Percentiles rank a stretch among this genome's conserved stretches.
These are phyloP conservation scores for Cinclus cinclus DNA, from an alignment of 2,113 vertebrate species.

Conservation along the genomic window DNA sequence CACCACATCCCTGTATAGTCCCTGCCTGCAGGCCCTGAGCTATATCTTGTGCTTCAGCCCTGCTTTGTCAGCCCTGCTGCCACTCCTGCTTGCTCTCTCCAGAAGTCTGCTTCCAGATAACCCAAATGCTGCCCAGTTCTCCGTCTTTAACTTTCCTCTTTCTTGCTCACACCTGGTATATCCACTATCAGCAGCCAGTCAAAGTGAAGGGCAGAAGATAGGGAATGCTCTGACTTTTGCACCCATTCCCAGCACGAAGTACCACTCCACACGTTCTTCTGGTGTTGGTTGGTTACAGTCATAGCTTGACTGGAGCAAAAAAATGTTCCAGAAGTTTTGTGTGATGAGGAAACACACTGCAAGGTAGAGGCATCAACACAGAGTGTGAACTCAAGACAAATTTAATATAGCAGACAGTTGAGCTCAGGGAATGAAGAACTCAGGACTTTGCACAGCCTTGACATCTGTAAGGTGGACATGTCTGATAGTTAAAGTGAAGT, in stretches of 20 bases:
- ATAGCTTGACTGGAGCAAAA: not conserved
- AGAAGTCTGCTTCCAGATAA: not conserved
- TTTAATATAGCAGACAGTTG: not conserved
- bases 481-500: not conserved
- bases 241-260: rapidly evolving
- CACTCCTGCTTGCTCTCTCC: not conserved
- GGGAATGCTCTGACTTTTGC: not conserved
- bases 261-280: not conserved
- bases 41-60: not conserved
- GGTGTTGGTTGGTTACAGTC: not conserved
- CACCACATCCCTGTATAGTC: rapidly evolving
- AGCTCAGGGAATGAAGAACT: not conserved
- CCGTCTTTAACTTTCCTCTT: not conserved
- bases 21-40: not conserved
- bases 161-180: not conserved
- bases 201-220: not conserved
- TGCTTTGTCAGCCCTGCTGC: not conserved
- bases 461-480: not conserved
- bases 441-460: not conserved
- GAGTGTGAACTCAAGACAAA: not conserved
- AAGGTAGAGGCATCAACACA: not conserved
- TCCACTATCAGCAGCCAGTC: not conserved
- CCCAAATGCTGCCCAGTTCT: not conserved
- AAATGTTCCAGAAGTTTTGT: not conserved
- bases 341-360: not conserved